A percentile compares a stretch with the other conserved stretches of the same genome.
Evolutionary conservation across 2,797 vertebrate species (phyloP).

Genomic region (Heliangelus exortis): DNA sequence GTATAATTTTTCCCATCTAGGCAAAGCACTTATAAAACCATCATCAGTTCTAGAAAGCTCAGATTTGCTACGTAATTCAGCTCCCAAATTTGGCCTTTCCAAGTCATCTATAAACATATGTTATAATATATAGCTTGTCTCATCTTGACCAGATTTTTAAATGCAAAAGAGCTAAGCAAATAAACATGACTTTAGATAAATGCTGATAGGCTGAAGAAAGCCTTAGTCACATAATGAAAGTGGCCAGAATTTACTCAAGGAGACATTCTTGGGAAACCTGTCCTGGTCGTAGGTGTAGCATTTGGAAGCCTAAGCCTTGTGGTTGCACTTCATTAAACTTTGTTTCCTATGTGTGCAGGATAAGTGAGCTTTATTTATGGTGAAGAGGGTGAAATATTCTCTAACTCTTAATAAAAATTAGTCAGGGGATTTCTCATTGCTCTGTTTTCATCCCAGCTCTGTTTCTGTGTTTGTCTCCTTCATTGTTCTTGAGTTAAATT

Average conservation of each 20-base stretch:
- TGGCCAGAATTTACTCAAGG: neutral
- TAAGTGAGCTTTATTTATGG: neutral
- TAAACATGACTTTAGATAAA: neutral
- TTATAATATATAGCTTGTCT: neutral
- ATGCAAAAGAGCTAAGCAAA: neutral
- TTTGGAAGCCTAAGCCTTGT: neutral
- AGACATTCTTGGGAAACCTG: neutral
- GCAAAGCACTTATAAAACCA: slow-evolving; percentile 12
- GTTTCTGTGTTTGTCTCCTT: neutral
- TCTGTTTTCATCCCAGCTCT: neutral
- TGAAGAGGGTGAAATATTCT: neutral
- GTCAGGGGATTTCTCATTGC: neutral
- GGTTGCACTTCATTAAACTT: slow-evolving; percentile 14
- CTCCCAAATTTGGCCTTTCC: neutral
- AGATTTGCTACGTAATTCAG: neutral
- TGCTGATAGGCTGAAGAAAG: neutral
- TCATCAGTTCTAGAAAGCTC: neutral
- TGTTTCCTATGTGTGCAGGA: neutral
- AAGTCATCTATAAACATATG: neutral
- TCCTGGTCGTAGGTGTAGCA: neutral
- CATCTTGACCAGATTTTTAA: slow-evolving; percentile 24
- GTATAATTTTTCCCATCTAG: neutral
- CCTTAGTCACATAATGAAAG: neutral
- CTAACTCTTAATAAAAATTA: neutral
- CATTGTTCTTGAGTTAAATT: neutral